These are phyloP conservation scores for Temnothorax longispinosus DNA, from an alignment of 1,140 invertebrate genomes.

Conservation along the genomic window DNA sequence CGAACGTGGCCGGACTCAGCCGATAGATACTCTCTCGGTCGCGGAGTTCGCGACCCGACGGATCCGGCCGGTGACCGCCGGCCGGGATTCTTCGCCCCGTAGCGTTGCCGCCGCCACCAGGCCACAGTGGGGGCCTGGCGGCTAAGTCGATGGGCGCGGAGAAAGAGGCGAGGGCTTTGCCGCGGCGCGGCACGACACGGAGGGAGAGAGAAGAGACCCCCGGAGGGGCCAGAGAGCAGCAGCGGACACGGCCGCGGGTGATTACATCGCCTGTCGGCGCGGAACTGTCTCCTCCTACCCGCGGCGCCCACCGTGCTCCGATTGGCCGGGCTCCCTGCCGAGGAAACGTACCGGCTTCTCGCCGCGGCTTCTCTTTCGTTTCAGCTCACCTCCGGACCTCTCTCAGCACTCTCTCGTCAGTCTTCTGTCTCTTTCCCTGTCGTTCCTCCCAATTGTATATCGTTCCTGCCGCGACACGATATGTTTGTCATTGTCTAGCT, in stretches of 20 bases:
- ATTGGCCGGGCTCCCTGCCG: constrained; percentile 78
- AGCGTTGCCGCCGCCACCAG: neutral
- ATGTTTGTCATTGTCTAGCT: constrained; percentile 39
- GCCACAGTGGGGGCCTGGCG: constrained; percentile 29
- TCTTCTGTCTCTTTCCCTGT: constrained; percentile 56
- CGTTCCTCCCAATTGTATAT: constrained; percentile 56
- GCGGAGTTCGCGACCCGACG: constrained; percentile 71
- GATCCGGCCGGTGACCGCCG: constrained; percentile 66
- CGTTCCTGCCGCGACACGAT: constrained; percentile 13
- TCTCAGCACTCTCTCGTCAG: constrained; percentile 57
- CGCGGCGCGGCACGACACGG: constrained; percentile 5
- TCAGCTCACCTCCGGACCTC: constrained; percentile 61
- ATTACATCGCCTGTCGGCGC: constrained; percentile 85
- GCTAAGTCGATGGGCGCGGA: constrained; percentile 22
- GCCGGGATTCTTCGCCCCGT: constrained; percentile 37
- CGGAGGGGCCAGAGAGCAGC: constrained; percentile 76
- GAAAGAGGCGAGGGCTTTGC: constrained; percentile 1
- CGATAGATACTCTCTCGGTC: constrained; percentile 5
- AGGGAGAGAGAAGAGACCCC: constrained; percentile 72
- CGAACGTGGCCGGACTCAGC: constrained; percentile 1
- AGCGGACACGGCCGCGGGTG: constrained; percentile 82
- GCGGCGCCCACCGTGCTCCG: constrained; percentile 80
- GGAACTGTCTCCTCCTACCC: constrained; percentile 85
- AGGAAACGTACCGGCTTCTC: constrained; percentile 65
- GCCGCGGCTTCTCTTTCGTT: constrained; percentile 64